Evolutionary conservation across 2,797 vertebrate species (phyloP).

Genomic region (Crenichthys baileyi): DNA sequence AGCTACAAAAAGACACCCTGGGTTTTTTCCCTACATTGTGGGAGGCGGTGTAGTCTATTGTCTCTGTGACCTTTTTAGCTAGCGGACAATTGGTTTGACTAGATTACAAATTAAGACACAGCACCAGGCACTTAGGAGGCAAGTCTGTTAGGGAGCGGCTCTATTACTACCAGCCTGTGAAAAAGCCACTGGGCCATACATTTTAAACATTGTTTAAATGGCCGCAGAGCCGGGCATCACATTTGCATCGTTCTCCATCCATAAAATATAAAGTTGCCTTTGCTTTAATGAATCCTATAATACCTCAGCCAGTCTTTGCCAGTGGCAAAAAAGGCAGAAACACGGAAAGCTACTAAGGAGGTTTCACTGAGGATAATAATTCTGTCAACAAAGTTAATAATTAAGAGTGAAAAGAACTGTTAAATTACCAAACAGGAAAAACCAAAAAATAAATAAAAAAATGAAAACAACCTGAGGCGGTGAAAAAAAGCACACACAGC

Average conservation of each 20-base stretch:
- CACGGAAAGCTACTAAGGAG: constrained; percentile 52
- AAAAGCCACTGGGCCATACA: constrained; percentile 69
- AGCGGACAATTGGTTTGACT: constrained; percentile 81
- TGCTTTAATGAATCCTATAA: constrained; percentile 69
- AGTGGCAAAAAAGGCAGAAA: constrained; percentile 61
- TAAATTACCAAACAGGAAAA: constrained; percentile 79
- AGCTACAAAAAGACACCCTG: constrained; percentile 72
- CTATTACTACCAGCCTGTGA: constrained; percentile 70
- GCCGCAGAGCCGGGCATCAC: constrained; percentile 55
- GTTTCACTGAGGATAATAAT: constrained; percentile 70
- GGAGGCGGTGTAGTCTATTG: constrained; percentile 76
- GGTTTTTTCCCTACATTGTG: constrained; percentile 71
- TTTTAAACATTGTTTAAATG: constrained; percentile 67
- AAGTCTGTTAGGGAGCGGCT: constrained; percentile 74
- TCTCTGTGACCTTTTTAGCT: constrained; percentile 79
- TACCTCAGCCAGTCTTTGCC: constrained; percentile 62
- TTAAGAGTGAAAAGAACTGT: constrained; percentile 75
- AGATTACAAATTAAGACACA: constrained; percentile 82
- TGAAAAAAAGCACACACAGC: constrained; percentile 80
- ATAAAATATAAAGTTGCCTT: constrained; percentile 70
- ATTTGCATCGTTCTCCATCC: constrained; percentile 57
- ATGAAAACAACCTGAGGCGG: constrained; percentile 80
- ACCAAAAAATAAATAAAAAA: constrained; percentile 73
- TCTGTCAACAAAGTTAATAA: constrained; percentile 82
- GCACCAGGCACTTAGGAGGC: constrained; percentile 76